These are phyloP conservation scores for Electrophaes corylata DNA, from an alignment of 2,888 invertebrate genomes.

Conservation along the genomic window DNA sequence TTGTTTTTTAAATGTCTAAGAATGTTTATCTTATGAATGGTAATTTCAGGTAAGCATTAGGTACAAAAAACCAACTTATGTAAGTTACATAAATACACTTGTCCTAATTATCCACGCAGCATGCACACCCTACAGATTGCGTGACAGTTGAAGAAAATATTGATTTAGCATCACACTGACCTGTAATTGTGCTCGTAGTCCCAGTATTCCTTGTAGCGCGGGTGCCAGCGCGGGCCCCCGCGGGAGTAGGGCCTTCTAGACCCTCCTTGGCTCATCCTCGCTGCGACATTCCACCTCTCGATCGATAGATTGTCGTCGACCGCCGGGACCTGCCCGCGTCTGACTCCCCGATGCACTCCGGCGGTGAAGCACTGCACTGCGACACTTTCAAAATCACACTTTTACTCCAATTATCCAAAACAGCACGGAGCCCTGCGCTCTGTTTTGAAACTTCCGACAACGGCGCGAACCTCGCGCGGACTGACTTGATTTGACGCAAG, in stretches of 20 bases:
- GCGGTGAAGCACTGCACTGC: constrained; percentile 61
- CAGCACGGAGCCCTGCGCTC: constrained; percentile 54
- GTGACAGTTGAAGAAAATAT: constrained; percentile 17
- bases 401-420: constrained; percentile 44
- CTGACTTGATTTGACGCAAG: constrained; percentile 36
- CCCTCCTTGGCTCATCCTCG: constrained; percentile 77
- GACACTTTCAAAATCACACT: constrained; percentile 49
- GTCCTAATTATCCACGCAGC: constrained; percentile 11
- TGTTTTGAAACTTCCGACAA: constrained; percentile 66
- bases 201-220: constrained; percentile 82
- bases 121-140: constrained; percentile 30
- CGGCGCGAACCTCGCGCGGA: constrained; percentile 69
- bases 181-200: constrained; percentile 81
- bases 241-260: constrained; percentile 77
- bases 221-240: constrained; percentile 79
- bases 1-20: too few species aligned
- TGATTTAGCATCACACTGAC: constrained; percentile 39
- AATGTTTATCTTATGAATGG: too few species aligned
- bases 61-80: too few species aligned
- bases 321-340: constrained; percentile 48
- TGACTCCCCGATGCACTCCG: constrained; percentile 41
- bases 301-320: constrained; percentile 73
- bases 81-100: constrained; percentile 6
- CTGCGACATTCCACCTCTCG: constrained; percentile 66
- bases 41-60: too few species aligned